A percentile compares a stretch with the other conserved stretches of the same genome.
These are phyloP conservation scores for Anguilla rostrata DNA, from an alignment of 2,113 vertebrate species.

Conservation along the genomic window DNA sequence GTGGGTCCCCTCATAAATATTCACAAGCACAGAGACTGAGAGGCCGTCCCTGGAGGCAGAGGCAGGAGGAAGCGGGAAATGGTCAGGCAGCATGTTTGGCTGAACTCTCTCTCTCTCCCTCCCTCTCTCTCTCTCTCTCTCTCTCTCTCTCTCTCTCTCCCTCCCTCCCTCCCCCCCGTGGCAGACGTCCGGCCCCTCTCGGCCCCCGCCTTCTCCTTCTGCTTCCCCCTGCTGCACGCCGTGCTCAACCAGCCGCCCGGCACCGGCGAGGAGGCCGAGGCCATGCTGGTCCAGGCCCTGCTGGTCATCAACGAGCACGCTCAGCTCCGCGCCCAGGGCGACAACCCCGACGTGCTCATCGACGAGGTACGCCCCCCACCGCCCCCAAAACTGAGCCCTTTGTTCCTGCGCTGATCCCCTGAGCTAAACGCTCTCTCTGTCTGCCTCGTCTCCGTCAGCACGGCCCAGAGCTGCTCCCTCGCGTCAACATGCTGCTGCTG, in stretches of 20 bases:
- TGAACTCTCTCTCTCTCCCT: too few species aligned
- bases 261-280: conserved; percentile 78
- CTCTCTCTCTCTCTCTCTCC: too few species aligned
- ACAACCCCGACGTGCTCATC: conserved; percentile 56
- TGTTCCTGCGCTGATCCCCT: not conserved
- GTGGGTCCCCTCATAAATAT: too few species aligned
- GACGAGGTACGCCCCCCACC: conserved; percentile 77
- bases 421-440: not conserved
- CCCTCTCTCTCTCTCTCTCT: not conserved
- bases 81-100: too few species aligned
- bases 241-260: conserved; percentile 78
- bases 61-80: too few species aligned
- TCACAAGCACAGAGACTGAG: too few species aligned
- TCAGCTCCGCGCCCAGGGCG: conserved; percentile 76
- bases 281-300: conserved; percentile 77
- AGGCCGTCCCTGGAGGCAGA: too few species aligned
- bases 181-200: conserved; percentile 58
- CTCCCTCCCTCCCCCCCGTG: too few species aligned
- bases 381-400: not conserved
- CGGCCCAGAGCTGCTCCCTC: conserved; percentile 91
- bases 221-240: conserved; percentile 89
- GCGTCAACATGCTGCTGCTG: conserved; percentile 86
- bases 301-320: conserved; percentile 83
- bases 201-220: conserved; percentile 77
- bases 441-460: conserved; percentile 64